A percentile compares a stretch with the other conserved stretches of the same genome.
phyloP scores from a whole-genome alignment of 2,797 vertebrate genomes.

The Micropoecilia bifurca region DNA sequence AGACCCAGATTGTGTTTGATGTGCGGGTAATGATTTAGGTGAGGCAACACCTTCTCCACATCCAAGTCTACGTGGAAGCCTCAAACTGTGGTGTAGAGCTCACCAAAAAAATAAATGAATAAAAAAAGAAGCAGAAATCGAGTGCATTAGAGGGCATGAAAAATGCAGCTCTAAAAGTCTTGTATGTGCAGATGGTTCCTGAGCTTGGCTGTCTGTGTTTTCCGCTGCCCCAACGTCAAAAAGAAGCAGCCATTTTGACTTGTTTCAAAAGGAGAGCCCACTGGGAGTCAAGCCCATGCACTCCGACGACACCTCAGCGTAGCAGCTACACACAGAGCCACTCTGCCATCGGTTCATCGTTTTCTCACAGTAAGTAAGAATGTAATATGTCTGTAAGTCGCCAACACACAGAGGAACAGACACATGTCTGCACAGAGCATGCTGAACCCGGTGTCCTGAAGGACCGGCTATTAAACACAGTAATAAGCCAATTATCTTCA shows the following conservation, averaged over 20 bases:
- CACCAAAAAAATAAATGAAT: conserved; percentile 44
- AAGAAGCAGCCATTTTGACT: conserved; percentile 8
- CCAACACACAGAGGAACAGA: conserved; percentile 68
- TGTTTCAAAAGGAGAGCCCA: conserved; percentile 12
- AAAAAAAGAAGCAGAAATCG: conserved; percentile 45
- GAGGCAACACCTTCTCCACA: conserved; percentile 63
- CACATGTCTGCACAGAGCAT: conserved; percentile 66
- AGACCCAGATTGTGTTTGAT: conserved; percentile 76
- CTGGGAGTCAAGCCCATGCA: conserved; percentile 37
- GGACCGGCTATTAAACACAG: conserved; percentile 79
- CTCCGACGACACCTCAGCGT: conserved; percentile 20
- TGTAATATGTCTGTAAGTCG: conserved; percentile 78
- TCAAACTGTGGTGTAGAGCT: conserved; percentile 40
- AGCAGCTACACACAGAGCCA: conserved; percentile 32
- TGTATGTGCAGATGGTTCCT: conserved; percentile 40
- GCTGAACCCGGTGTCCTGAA: conserved; percentile 75
- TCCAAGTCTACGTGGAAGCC: conserved; percentile 39
- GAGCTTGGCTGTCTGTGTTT: conserved; percentile 26
- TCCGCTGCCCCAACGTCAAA: conserved; percentile 38
- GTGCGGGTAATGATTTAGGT: conserved; percentile 81
- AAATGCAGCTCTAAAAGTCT: conserved; percentile 41
- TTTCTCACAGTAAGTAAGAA: conserved; percentile 78
- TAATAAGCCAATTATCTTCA: conserved; percentile 83
- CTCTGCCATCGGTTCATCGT: conserved; percentile 76
- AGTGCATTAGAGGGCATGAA: conserved; percentile 19